A percentile compares a stretch with the other conserved stretches of the same genome.
These are phyloP conservation scores for Coelopa pilipes DNA, from an alignment of 2,888 invertebrate genomes.

Conservation along the genomic window DNA sequence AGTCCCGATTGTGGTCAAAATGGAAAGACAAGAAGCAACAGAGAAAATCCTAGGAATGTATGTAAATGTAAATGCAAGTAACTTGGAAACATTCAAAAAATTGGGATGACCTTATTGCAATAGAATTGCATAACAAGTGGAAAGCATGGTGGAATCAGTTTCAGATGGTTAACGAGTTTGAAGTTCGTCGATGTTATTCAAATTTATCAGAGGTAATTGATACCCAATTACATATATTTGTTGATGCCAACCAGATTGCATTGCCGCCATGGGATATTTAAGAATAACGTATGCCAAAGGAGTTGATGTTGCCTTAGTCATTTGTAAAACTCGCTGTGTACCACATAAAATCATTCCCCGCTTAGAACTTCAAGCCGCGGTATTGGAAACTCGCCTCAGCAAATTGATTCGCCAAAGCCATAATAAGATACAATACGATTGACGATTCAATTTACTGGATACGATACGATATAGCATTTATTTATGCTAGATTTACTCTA, in stretches of 20 bases:
- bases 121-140: conserved; percentile 16
- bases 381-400: background rate
- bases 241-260: conserved; percentile 8
- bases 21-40: background rate
- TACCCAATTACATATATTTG: conserved; percentile 4
- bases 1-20: conserved; percentile 1
- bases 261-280: conserved; percentile 13
- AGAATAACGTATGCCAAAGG: background rate
- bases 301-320: conserved; percentile 17
- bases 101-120: conserved; percentile 42
- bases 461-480: too few species aligned
- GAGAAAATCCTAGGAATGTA: conserved; percentile 40
- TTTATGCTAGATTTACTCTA: too few species aligned
- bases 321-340: conserved; percentile 7
- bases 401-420: background rate
- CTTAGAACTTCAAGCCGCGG: conserved; percentile 16
- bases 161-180: background rate
- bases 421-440: background rate
- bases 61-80: too few species aligned
- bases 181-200: conserved; percentile 11
- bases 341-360: conserved; percentile 11
- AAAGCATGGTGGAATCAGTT: conserved; percentile 21
- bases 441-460: background rate
- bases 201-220: background rate
- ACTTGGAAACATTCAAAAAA: too few species aligned